These are phyloP conservation scores for Orthosia gracilis DNA, from an alignment of 2,888 invertebrate species.

Conservation along the genomic window DNA sequence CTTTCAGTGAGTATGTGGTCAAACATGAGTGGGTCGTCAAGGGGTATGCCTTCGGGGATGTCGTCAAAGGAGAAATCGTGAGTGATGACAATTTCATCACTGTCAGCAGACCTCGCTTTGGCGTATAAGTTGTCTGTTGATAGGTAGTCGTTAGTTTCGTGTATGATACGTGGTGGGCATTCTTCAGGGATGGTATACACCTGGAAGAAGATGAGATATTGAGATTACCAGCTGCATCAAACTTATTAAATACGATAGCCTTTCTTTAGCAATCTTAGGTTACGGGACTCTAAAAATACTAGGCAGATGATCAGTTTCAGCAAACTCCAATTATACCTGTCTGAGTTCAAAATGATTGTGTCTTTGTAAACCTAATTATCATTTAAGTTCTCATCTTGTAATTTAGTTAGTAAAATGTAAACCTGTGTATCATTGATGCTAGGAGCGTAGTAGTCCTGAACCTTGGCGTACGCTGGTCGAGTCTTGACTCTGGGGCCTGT, in stretches of 20 bases:
- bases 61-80: constrained; percentile 85
- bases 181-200: constrained; percentile 87
- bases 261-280: too few species aligned
- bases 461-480: constrained; percentile 89
- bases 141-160: constrained; percentile 76
- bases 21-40: constrained; percentile 83
- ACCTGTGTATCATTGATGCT: constrained; percentile 90
- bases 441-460: constrained; percentile 93
- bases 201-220: constrained; percentile 70
- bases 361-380: too few species aligned
- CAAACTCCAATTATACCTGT: too few species aligned
- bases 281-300: not conserved
- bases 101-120: constrained; percentile 80
- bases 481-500: constrained; percentile 80
- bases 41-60: constrained; percentile 84
- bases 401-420: constrained; percentile 22
- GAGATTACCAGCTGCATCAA: not conserved
- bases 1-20: constrained; percentile 76
- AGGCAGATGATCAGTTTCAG: constrained; percentile 14
- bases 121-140: constrained; percentile 82
- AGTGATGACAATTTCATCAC: constrained; percentile 81
- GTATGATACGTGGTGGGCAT: constrained; percentile 80
- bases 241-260: not conserved
- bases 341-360: too few species aligned
- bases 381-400: too few species aligned